Percentiles rank a stretch among this genome's conserved stretches.
Conservation (phyloP, 2,888 invertebrate genomes). For the Xestia sexstrigata region DNA sequence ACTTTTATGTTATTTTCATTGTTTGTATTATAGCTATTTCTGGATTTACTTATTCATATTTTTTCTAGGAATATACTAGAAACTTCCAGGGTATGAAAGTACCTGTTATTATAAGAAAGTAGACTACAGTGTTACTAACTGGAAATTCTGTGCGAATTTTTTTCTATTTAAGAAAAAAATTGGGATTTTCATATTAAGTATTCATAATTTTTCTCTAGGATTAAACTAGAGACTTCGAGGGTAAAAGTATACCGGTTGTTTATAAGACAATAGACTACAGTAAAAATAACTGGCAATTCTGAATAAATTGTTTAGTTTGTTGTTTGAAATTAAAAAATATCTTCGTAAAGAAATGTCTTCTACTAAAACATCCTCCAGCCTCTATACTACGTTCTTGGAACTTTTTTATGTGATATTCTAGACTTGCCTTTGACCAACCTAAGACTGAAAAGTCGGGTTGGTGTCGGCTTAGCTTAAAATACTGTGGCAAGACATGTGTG, state of each 20-base stretch:
- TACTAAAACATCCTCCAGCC: background rate
- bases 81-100: background rate
- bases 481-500: constrained; percentile 4
- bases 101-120: background rate
- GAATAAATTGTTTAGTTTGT: background rate
- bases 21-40: background rate
- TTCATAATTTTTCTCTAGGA: background rate
- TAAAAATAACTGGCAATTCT: background rate
- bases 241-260: background rate
- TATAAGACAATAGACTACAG: background rate
- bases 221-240: background rate
- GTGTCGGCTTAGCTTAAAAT: constrained; percentile 5
- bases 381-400: background rate
- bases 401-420: background rate
- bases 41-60: background rate
- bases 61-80: background rate
- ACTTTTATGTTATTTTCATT: background rate
- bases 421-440: background rate
- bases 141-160: background rate
- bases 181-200: no score
- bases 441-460: background rate
- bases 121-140: background rate
- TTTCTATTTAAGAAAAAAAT: background rate
- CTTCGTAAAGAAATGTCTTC: background rate
- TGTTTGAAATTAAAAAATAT: background rate